Evolutionary conservation across 2,113 vertebrate species (phyloP), one percentile per base, ranked within the genome.

Genomic region (Uropsilus gracilis): DNA sequence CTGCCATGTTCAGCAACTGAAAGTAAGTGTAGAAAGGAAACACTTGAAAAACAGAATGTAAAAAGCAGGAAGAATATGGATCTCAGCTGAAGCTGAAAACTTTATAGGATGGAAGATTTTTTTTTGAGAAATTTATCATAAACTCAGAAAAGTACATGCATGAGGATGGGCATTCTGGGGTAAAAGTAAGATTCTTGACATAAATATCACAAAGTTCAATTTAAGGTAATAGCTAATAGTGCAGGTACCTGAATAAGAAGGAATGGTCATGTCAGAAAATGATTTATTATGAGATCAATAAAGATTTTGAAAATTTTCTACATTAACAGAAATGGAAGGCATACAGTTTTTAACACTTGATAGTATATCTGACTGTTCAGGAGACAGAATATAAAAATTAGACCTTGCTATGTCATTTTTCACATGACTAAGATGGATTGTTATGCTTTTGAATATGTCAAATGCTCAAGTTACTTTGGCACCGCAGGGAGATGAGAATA

Each of bases 91-190:
- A 75, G 22, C 14, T 26, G 6, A 59, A n/a, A 55, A 39, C 42
- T 14, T 20, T 37, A 44, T 4, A 37, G 57, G 30, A 63, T 5
- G 7, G 14, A 22, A 39, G 10, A 44, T 4, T n/a, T 42, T 7
- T 9, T 42, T 87, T 50, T 44, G 28, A 55, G 2, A 57, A 59
- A 68, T 5, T 69, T 55, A 10, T 34, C 12, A 22, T 1, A 44
- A 46, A 42, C 64, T 89, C n/a, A 86, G 24, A 83, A 53, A 20
- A 86, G 9, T 6, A 61, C 2, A 18, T 0, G 0, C 1, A 11
- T 13, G 16, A 75, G 8, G 4, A 72, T 26, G 22, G 8, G 2
- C 30, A 17, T 2, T 1, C 14, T 48, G n/a, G 7, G 12, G 0
- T 39, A 18, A 11, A 63, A 37, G 8, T 24, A 8, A 50, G 32